Conservation (phyloP, 2,888 invertebrate genomes). For the Caenorhabditis angaria region DNA sequence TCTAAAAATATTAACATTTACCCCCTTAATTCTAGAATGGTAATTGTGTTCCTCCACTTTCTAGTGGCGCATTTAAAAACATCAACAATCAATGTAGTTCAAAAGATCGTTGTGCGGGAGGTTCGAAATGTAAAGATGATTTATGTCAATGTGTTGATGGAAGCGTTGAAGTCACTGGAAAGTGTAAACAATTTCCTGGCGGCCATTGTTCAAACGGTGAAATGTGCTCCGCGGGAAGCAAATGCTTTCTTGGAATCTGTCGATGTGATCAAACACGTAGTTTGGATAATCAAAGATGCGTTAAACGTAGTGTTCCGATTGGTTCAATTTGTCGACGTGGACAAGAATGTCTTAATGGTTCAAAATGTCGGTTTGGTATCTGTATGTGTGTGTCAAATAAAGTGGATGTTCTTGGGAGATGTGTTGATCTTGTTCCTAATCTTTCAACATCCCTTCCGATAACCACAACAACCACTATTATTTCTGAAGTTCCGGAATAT, state of each 20-base stretch:
- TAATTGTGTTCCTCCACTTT: slow-evolving; percentile 33
- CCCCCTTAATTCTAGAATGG: slow-evolving; percentile 44
- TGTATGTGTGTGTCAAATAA: slow-evolving; percentile 62
- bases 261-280: slow-evolving; percentile 55
- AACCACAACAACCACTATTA: slow-evolving; percentile 16
- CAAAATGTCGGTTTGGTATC: slow-evolving; percentile 63
- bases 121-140: slow-evolving; percentile 59
- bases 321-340: slow-evolving; percentile 64
- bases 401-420: slow-evolving; percentile 47
- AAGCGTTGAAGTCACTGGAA: slow-evolving; percentile 53
- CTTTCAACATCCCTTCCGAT: slow-evolving; percentile 13
- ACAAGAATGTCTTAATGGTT: slow-evolving; percentile 61
- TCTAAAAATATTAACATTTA: background rate
- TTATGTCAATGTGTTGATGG: slow-evolving; percentile 67
- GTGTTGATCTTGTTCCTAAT: slow-evolving; percentile 57
- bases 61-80: slow-evolving; percentile 46
- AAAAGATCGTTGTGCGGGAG: slow-evolving; percentile 65
- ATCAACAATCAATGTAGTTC: slow-evolving; percentile 56
- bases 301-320: slow-evolving; percentile 46
- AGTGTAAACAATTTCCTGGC: slow-evolving; percentile 46
- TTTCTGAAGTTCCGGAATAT: slow-evolving; percentile 11
- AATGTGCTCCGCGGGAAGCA: slow-evolving; percentile 63
- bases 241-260: slow-evolving; percentile 66
- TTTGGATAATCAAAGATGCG: slow-evolving; percentile 49
- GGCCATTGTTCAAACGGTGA: slow-evolving; percentile 61